These are phyloP conservation scores for Notarius lentiginosus DNA, from an alignment of 2,113 vertebrate species.

Conservation along the genomic window DNA sequence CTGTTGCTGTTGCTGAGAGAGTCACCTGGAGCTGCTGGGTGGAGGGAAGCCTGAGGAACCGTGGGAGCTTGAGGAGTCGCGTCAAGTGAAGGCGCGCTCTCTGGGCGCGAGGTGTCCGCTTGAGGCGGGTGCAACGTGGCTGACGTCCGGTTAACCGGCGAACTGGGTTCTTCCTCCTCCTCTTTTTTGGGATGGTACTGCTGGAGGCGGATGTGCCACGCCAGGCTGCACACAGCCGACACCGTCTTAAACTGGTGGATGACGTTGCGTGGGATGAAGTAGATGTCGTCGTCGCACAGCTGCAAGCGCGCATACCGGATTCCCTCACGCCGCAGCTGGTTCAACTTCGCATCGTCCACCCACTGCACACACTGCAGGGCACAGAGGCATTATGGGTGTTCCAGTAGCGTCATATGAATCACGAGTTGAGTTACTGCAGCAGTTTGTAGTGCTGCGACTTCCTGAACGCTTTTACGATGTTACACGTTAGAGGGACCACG, in stretches of 20 bases:
- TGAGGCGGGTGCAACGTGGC: slow-evolving; percentile 55
- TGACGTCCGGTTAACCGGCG: slow-evolving; percentile 33
- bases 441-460: not conserved
- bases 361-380: slow-evolving; percentile 91
- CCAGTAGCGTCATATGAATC: not conserved
- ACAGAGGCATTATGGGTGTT: slow-evolving; percentile 24
- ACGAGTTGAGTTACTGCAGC: not conserved
- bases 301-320: slow-evolving; percentile 91
- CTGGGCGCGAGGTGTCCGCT: not conserved
- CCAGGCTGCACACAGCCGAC: slow-evolving; percentile 96
- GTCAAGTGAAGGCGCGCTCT: not conserved
- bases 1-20: slow-evolving; percentile 28
- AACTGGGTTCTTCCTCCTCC: slow-evolving; percentile 62
- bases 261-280: slow-evolving; percentile 98
- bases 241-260: slow-evolving; percentile 99
- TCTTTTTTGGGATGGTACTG: slow-evolving; percentile 82
- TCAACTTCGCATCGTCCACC: slow-evolving; percentile 98
- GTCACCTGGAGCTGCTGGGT: not conserved
- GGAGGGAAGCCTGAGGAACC: slow-evolving; percentile 50
- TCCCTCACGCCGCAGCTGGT: slow-evolving; percentile 95
- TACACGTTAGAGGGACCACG: not conserved
- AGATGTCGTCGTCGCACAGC: slow-evolving; percentile 95
- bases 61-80: slow-evolving; percentile 26
- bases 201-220: slow-evolving; percentile 95
- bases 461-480: not conserved